Conservation (phyloP, 2,797 vertebrate species). For the Chlorospingus semifuscus region DNA sequence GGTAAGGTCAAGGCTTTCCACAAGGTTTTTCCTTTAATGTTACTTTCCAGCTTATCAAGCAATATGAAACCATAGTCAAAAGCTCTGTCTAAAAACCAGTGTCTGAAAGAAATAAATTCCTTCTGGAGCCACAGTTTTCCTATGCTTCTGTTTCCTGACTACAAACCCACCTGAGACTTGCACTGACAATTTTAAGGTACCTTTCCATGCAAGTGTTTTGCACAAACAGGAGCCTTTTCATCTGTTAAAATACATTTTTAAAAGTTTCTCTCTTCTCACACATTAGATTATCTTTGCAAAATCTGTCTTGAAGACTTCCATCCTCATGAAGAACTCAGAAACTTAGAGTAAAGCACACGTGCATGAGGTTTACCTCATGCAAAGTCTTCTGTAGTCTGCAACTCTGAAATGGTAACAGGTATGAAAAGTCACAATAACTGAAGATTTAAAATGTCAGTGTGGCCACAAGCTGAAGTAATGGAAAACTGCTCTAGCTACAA, state of each 20-base stretch:
- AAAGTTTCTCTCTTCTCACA: not conserved
- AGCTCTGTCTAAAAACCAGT: not conserved
- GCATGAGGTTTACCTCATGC: not conserved
- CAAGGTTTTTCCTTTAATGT: not conserved
- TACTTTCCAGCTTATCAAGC: not conserved
- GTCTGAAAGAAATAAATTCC: not conserved
- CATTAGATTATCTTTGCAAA: not conserved
- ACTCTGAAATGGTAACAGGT: not conserved
- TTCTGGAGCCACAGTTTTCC: not conserved
- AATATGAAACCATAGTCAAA: not conserved
- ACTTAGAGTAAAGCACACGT: fast-evolving
- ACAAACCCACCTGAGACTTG: not conserved
- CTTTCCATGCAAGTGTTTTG: not conserved
- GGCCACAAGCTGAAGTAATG: not conserved
- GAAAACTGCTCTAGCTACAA: not conserved
- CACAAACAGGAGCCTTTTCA: not conserved
- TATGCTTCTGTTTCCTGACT: not conserved
- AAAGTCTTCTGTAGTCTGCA: not conserved
- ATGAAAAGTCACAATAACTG: not conserved
- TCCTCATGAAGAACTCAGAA: not conserved
- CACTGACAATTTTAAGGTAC: not conserved
- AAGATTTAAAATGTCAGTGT: not conserved
- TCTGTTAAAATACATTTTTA: not conserved
- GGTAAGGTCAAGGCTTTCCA: not conserved
- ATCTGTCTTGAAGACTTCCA: not conserved